Evolutionary conservation across 2,888 invertebrate genomes (phyloP).

Genomic region (Lithodes maja): DNA sequence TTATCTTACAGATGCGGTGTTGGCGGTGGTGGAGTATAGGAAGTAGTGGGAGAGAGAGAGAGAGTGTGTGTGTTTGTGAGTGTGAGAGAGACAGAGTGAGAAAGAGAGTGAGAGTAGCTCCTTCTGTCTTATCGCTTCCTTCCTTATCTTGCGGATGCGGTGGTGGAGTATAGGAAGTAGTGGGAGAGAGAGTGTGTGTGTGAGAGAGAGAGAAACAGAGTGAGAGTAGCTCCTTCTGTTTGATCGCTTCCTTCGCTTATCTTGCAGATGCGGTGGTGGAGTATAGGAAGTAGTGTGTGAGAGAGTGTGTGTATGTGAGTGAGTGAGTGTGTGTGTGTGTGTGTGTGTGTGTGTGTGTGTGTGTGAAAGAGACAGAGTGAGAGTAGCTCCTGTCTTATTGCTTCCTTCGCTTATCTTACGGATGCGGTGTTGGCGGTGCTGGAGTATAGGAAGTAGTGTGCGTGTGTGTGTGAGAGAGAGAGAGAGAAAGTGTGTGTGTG

Average conservation of each 20-base stretch:
- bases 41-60: slow-evolving; percentile 1
- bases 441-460: background rate
- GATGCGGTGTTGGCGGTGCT: background rate
- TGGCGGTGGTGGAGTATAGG: too few species aligned
- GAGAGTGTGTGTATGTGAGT: background rate
- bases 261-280: background rate
- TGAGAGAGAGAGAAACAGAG: background rate
- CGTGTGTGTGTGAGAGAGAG: background rate
- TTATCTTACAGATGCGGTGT: too few species aligned
- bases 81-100: slow-evolving; percentile 17
- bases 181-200: background rate
- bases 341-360: too few species aligned
- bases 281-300: background rate
- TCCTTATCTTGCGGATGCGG: background rate
- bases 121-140: background rate
- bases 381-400: background rate
- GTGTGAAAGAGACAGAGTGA: too few species aligned
- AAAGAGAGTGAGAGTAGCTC: background rate
- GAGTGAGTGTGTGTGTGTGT: background rate
- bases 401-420: background rate
- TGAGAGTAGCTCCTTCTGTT: background rate
- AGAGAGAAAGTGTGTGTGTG: background rate
- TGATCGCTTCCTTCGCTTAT: background rate
- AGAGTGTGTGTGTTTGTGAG: too few species aligned
- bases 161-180: slow-evolving; percentile 5